Evolutionary conservation across 2,888 invertebrate species (phyloP), one percentile per base, ranked within the genome.

Genomic region (Tetropium fuscum): DNA sequence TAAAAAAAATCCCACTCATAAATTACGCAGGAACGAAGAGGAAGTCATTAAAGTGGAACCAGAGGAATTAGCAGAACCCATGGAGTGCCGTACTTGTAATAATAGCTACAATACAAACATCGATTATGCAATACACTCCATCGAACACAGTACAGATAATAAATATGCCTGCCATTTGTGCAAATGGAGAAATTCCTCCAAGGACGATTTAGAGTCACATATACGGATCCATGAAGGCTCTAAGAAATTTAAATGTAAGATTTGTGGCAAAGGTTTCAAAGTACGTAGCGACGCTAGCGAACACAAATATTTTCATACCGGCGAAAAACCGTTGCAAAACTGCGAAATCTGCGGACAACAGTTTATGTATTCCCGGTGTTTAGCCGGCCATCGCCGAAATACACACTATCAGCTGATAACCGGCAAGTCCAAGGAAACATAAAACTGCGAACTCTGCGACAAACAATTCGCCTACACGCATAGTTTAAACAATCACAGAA

Each of bases 41-140:
- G 40, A 34, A 27, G 20, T 40, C 51, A 2, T 57, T 1, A 44
- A 47, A 10, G 57, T 61, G 0, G 44, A 44, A 25, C 70, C 73
- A 5, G 59, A 64, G 4, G 61, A 66, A 38, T 75, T 49, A 75
- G 78, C 45, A 68, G 66, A 68, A 3, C 81, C 83, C 2, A 83
- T 86, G 40, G 82, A 84, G 43, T 87, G 86, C 59, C 83, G 84
- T 54, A 60, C 83, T 44, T 87, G 87, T 36, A 83, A 83, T 2
- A 82, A 84, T 57, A 76, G 82, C 4, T 86, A 84, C 62, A 84
- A 83, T 15, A 74, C 71, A 22, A 73, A 77, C 53, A 66, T 79
- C 8, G 77, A 72, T 2, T 79, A 75, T 41, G 79, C 78, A 0
- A 57, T 77, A 10, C 80, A 80, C 60, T 77, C 77, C 5, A 73